These are phyloP conservation scores for Paradoxurus hermaphroditus DNA, from an alignment of 2,113 vertebrate genomes.

Conservation along the genomic window DNA sequence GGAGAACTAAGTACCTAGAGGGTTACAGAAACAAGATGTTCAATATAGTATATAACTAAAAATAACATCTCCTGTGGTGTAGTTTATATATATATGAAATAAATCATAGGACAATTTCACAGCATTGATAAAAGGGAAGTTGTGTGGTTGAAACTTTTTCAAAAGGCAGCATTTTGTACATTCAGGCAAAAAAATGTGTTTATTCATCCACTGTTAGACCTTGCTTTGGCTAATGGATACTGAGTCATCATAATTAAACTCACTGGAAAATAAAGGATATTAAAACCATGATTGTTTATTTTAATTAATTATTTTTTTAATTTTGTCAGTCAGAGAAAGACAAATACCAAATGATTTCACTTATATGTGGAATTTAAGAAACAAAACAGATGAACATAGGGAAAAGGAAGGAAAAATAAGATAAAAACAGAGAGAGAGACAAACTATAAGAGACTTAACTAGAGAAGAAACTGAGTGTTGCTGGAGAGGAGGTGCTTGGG, in stretches of 20 bases:
- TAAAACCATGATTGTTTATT: not conserved
- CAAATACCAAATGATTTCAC: no score
- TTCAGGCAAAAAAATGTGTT: not conserved
- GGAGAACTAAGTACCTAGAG: not conserved
- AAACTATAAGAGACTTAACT: no score
- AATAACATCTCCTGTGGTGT: not conserved
- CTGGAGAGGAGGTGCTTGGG: no score
- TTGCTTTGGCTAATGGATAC: not conserved
- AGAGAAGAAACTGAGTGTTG: no score
- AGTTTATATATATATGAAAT: not conserved
- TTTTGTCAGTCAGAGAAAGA: no score
- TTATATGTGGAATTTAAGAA: no score
- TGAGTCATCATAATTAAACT: not conserved
- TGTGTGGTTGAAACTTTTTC: not conserved
- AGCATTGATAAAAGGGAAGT: not conserved
- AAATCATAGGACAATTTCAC: not conserved
- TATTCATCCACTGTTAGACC: not conserved
- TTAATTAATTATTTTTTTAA: not conserved
- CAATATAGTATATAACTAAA: not conserved
- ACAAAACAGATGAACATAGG: no score
- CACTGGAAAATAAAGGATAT: not conserved
- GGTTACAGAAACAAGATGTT: not conserved
- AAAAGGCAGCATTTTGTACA: not conserved
- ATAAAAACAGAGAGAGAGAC: no score
- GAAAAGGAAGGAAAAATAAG: no score